These are phyloP conservation scores for Uloborus plumipes DNA, from an alignment of 2,888 invertebrate species.

Conservation along the genomic window DNA sequence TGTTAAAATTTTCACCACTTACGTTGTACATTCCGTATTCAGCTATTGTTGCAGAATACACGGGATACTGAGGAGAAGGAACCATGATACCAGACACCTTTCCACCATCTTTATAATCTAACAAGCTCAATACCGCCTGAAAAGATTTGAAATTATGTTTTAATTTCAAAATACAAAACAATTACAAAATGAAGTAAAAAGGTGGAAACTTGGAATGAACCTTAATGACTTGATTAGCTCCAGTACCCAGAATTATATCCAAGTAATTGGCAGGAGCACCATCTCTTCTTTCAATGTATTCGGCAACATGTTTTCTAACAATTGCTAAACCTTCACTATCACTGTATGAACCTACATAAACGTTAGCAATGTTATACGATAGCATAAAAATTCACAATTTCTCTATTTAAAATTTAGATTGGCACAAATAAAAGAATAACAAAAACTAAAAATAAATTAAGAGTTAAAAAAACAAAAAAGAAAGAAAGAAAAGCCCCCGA, in stretches of 20 bases:
- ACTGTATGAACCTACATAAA: constrained; percentile 83
- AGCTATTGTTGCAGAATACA: constrained; percentile 94
- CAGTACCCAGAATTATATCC: constrained; percentile 87
- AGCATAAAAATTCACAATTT: too few species aligned
- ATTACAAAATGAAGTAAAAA: not conserved
- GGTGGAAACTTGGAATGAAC: constrained; percentile 71
- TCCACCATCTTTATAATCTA: constrained; percentile 74
- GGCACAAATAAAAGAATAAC: too few species aligned
- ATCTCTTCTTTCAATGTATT: constrained; percentile 89
- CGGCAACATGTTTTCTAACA: constrained; percentile 87
- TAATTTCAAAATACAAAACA: too few species aligned
- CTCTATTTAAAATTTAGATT: too few species aligned
- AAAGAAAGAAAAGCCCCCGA: too few species aligned
- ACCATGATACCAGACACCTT: constrained; percentile 89
- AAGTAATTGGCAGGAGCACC: constrained; percentile 81
- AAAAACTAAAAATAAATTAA: too few species aligned
- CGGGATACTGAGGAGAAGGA: constrained; percentile 98
- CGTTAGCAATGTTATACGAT: too few species aligned
- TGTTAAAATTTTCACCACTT: constrained; percentile 41
- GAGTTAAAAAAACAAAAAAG: too few species aligned
- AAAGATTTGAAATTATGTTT: constrained; percentile 56
- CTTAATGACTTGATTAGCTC: constrained; percentile 94
- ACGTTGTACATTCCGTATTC: constrained; percentile 87
- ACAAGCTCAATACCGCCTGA: constrained; percentile 81
- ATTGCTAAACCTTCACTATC: constrained; percentile 91